A percentile compares a stretch with the other conserved stretches of the same genome.
phyloP scores from a whole-genome alignment of 2,797 vertebrate species.

The Sebastes alutus region DNA sequence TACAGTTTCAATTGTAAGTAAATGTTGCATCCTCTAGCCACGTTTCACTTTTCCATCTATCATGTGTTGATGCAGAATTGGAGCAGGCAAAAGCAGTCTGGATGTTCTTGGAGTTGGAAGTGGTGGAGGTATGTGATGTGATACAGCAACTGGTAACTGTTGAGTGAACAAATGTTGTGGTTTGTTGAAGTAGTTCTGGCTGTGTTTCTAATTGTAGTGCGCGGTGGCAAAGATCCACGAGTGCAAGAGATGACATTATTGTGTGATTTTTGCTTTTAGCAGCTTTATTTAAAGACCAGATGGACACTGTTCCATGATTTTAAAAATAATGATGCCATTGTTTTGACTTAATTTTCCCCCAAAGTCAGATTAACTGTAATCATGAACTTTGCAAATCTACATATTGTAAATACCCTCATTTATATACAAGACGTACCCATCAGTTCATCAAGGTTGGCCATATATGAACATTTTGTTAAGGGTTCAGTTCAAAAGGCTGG shows the following conservation, averaged over 20 bases:
- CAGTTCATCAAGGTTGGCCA: not conserved
- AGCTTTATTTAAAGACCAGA: not conserved
- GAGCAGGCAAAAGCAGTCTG: slow-evolving; percentile 80
- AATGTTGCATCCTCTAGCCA: not conserved
- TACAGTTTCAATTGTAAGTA: not conserved
- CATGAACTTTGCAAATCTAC: not conserved
- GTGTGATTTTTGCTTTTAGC: not conserved
- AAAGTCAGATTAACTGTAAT: not conserved
- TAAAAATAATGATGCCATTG: not conserved
- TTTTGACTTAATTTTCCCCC: not conserved
- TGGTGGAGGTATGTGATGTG: slow-evolving; percentile 84
- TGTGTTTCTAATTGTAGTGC: not conserved
- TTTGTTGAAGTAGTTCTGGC: not conserved
- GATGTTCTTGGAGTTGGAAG: slow-evolving; percentile 88
- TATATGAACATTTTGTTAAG: not conserved
- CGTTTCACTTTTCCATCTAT: not conserved
- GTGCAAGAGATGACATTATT: not conserved
- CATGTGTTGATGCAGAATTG: slow-evolving; percentile 77
- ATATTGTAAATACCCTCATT: not conserved
- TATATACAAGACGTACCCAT: not conserved
- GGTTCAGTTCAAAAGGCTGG: not conserved
- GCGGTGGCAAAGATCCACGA: not conserved
- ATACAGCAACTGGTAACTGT: not conserved
- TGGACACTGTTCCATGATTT: not conserved
- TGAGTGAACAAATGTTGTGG: not conserved